Evolutionary conservation across 37 sponge, comb jelly and placozoan genomes (phyloP).

Genomic region (Ephydatia muelleri): DNA sequence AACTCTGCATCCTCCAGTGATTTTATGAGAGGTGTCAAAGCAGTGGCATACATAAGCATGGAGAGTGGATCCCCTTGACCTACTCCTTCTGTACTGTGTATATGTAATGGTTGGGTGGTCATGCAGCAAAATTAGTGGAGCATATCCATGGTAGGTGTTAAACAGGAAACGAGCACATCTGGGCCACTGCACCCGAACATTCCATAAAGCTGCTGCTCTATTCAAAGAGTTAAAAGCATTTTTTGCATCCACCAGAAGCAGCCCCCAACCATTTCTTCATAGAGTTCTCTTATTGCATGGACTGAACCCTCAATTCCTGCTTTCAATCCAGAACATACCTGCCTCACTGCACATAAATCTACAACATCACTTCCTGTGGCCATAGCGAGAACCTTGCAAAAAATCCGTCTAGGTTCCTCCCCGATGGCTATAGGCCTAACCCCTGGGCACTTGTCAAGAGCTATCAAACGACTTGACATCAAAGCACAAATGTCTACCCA

Average conservation of each 20-base stretch:
- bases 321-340: slow-evolving; percentile 27
- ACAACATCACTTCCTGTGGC: slow-evolving; percentile 36
- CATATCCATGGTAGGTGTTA: slow-evolving; percentile 40
- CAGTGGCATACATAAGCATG: slow-evolving; percentile 38
- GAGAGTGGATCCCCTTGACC: slow-evolving; percentile 44
- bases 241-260: slow-evolving; percentile 42
- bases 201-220: slow-evolving; percentile 23
- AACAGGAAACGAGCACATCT: slow-evolving; percentile 38
- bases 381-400: slow-evolving; percentile 22
- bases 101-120: background rate
- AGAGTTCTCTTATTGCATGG: slow-evolving; percentile 40
- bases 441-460: slow-evolving; percentile 23
- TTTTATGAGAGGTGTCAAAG: slow-evolving; percentile 13
- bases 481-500: slow-evolving; percentile 17
- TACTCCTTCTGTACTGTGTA: slow-evolving; percentile 50
- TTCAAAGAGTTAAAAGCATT: slow-evolving; percentile 31
- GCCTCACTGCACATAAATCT: slow-evolving; percentile 28
- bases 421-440: slow-evolving; percentile 25
- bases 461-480: slow-evolving; percentile 13
- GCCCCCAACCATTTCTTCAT: slow-evolving; percentile 52
- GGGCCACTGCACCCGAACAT: slow-evolving; percentile 31
- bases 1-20: slow-evolving; percentile 1
- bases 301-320: slow-evolving; percentile 54
- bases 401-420: slow-evolving; percentile 15
- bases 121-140: slow-evolving; percentile 7